Conservation (phyloP, 2,797 vertebrate genomes). For the Monodelphis domestica region DNA sequence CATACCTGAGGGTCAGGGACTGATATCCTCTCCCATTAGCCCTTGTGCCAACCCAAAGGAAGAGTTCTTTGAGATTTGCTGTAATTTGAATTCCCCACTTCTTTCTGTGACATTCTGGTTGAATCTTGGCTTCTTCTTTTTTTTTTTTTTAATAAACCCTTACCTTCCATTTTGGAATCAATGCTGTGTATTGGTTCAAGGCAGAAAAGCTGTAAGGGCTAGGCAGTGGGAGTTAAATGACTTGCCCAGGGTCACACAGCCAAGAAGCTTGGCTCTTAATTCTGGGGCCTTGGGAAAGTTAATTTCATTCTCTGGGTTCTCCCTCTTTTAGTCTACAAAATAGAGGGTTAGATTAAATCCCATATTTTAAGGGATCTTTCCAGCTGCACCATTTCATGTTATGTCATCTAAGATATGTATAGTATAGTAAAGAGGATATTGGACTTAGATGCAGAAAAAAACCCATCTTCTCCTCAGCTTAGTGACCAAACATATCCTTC, state of each 20-base stretch:
- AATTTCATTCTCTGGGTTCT: not conserved
- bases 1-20: not conserved
- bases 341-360: not conserved
- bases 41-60: not conserved
- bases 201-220: too few species aligned
- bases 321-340: not conserved
- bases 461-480: not conserved
- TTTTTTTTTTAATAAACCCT: too few species aligned
- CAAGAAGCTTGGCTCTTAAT: too few species aligned
- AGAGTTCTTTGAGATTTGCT: not conserved
- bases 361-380: not conserved
- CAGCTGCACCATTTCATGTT: not conserved
- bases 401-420: not conserved
- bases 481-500: too few species aligned
- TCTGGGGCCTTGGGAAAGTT: not conserved
- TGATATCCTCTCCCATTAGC: not conserved
- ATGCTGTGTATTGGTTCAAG: too few species aligned
- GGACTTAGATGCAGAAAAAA: not conserved
- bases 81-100: not conserved
- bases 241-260: too few species aligned
- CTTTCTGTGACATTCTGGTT: not conserved
- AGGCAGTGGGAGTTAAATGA: too few species aligned
- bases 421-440: not conserved
- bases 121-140: not conserved
- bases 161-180: too few species aligned